A percentile compares a stretch with the other conserved stretches of the same genome.
These are phyloP conservation scores for Corythucha ciliata DNA, from an alignment of 2,888 invertebrate species.

Conservation along the genomic window DNA sequence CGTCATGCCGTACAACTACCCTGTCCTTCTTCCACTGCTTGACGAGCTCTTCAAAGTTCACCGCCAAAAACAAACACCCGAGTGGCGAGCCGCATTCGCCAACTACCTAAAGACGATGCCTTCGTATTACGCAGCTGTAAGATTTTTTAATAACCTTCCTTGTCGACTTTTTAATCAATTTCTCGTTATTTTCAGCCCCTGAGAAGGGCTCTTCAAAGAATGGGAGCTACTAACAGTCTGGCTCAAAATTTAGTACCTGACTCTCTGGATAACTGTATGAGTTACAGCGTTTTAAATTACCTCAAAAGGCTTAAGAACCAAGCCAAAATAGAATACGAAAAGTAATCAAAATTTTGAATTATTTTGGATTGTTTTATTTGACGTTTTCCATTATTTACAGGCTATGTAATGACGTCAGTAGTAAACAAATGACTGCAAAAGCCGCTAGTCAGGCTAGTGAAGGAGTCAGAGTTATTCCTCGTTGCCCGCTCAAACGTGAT, in stretches of 20 bases:
- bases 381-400: slow-evolving; percentile 38
- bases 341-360: slow-evolving; percentile 29
- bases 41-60: slow-evolving; percentile 91
- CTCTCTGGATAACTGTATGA: slow-evolving; percentile 81
- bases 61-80: slow-evolving; percentile 80
- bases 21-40: slow-evolving; percentile 78
- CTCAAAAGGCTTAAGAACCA: slow-evolving; percentile 91
- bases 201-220: slow-evolving; percentile 77
- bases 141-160: too few species aligned
- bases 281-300: slow-evolving; percentile 87
- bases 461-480: slow-evolving; percentile 64
- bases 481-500: slow-evolving; percentile 65
- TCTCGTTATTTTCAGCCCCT: slow-evolving; percentile 56
- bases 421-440: slow-evolving; percentile 45
- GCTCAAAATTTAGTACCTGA: slow-evolving; percentile 83
- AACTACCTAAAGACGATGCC: slow-evolving; percentile 95
- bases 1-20: slow-evolving; percentile 98
- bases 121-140: slow-evolving; percentile 78
- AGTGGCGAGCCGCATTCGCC: slow-evolving; percentile 88
- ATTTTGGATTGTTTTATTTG: neutral
- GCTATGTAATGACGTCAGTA: slow-evolving; percentile 68
- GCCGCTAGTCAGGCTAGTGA: slow-evolving; percentile 42
- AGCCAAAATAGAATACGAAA: slow-evolving; percentile 82
- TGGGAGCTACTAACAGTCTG: slow-evolving; percentile 71
- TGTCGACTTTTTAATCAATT: neutral